Conservation (phyloP, 2,888 invertebrate genomes). For the Drosophila cracens region DNA sequence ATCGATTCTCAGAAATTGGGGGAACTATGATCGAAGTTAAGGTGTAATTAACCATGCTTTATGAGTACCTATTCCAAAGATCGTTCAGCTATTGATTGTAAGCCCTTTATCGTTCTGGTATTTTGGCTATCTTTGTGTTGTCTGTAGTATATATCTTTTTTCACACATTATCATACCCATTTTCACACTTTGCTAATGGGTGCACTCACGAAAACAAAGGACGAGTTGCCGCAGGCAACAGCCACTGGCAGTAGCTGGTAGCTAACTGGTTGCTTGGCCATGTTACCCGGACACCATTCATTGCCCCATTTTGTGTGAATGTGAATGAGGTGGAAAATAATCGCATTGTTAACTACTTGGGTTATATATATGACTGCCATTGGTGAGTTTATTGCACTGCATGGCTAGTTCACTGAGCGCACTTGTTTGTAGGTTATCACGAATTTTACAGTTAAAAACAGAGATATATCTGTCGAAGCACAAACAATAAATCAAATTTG, state of each 20-base stretch:
- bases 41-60: neutral
- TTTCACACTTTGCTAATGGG: neutral
- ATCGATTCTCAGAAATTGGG: neutral
- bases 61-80: neutral
- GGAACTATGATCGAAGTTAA: neutral
- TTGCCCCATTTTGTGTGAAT: constrained; percentile 36
- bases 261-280: constrained; percentile 4
- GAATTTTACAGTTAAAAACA: constrained; percentile 26
- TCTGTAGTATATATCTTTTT: neutral
- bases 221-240: constrained; percentile 1
- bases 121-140: neutral
- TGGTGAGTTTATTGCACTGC: constrained; percentile 35
- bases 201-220: constrained; percentile 16
- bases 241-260: constrained; percentile 12
- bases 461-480: constrained; percentile 13
- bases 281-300: constrained; percentile 26
- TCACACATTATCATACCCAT: neutral
- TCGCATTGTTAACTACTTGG: constrained; percentile 28
- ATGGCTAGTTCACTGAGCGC: constrained; percentile 23
- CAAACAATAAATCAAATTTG: constrained; percentile 20
- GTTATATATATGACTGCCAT: constrained; percentile 19
- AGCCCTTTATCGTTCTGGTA: neutral
- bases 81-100: neutral
- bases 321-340: constrained; percentile 35
- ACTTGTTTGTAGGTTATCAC: constrained; percentile 28